Percentiles rank a stretch among this genome's conserved stretches.
Evolutionary conservation across 2,113 vertebrate genomes (phyloP).

Genomic region (Mandrillus leucophaeus): DNA sequence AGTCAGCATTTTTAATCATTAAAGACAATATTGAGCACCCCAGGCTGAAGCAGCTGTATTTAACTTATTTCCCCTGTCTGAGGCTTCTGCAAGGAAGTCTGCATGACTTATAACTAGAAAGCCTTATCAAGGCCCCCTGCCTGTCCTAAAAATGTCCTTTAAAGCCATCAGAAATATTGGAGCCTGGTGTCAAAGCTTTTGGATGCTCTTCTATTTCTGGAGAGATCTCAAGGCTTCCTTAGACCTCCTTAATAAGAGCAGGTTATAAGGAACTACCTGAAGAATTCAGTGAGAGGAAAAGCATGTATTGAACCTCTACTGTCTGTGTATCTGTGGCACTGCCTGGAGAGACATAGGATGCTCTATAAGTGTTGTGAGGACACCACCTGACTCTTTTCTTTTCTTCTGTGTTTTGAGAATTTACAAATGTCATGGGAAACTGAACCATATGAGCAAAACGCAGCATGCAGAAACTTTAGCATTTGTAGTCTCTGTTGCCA

Average conservation of each 20-base stretch:
- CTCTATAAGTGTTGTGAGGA: not conserved
- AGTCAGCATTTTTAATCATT: constrained; percentile 45
- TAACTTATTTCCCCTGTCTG: not conserved
- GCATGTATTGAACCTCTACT: rapidly evolving
- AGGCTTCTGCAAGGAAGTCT: not conserved
- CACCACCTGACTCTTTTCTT: not conserved
- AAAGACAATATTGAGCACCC: not conserved
- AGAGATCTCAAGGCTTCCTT: not conserved
- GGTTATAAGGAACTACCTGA: not conserved
- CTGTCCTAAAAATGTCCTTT: not conserved
- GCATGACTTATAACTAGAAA: not conserved
- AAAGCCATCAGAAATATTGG: not conserved
- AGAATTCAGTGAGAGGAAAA: not conserved
- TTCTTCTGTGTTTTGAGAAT: not conserved
- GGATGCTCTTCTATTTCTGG: not conserved
- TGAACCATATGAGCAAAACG: not conserved
- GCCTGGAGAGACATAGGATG: rapidly evolving
- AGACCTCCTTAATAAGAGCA: not conserved
- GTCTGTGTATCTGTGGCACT: not conserved
- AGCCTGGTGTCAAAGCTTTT: not conserved
- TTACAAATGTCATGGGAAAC: not conserved
- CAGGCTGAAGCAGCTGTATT: constrained; percentile 37
- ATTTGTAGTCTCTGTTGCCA: not conserved
- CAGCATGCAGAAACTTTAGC: not conserved
- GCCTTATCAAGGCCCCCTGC: not conserved